These are phyloP conservation scores for Aselliscus stoliczkanus DNA, from an alignment of 2,797 vertebrate genomes.

Conservation along the genomic window DNA sequence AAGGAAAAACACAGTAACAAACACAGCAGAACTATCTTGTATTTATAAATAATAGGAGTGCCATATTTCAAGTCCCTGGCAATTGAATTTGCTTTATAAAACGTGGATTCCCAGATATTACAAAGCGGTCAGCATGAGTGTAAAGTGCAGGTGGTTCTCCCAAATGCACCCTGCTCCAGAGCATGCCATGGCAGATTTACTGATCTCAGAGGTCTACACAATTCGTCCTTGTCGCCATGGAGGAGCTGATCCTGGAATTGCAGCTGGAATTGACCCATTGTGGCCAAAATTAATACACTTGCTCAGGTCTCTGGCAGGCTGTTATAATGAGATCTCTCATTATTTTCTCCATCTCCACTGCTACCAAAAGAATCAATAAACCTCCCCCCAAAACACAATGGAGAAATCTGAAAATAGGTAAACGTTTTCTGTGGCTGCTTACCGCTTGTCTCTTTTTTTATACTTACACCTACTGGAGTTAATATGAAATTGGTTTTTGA, in stretches of 20 bases:
- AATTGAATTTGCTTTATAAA: neutral
- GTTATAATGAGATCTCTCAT: neutral
- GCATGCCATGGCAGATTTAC: too few species aligned
- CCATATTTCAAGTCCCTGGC: neutral
- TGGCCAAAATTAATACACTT: neutral
- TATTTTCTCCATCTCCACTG: neutral
- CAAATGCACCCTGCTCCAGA: neutral
- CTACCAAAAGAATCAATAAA: neutral
- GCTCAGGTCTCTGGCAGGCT: neutral
- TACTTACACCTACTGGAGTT: neutral
- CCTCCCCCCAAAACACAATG: neutral
- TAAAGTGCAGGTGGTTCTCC: neutral
- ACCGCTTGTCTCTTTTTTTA: neutral
- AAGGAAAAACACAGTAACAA: neutral
- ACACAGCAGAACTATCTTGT: neutral
- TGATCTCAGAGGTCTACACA: neutral
- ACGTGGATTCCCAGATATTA: neutral
- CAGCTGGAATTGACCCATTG: neutral
- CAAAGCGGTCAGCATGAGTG: neutral
- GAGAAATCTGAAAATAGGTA: neutral
- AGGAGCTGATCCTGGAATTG: neutral
- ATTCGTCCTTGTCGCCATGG: neutral
- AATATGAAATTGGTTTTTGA: constrained; percentile 14
- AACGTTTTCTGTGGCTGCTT: neutral
- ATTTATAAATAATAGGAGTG: neutral